Evolutionary conservation across 2,888 invertebrate species (phyloP), one percentile per base, ranked within the genome.

Genomic region (Drepana falcataria): DNA sequence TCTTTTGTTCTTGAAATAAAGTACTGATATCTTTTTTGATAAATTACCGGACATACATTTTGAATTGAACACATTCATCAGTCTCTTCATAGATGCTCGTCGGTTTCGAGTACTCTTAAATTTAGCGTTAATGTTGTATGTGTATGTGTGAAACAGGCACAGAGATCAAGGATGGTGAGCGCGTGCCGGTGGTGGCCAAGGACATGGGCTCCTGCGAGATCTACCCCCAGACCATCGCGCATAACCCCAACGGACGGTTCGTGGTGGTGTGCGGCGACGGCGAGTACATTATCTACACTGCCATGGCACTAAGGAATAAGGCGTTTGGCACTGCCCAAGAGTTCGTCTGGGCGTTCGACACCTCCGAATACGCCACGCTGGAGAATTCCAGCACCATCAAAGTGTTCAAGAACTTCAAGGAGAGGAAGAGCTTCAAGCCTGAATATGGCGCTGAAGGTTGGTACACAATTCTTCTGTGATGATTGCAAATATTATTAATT

Each of bases 141-240:
- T 48, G 5, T 2, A 3, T 35, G 40, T 40, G 33, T 44, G 9
- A 44, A 44, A 6, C 78, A 89, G 93, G 89, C 59, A 92, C 93
- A 0, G 95, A 95, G 77, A 93, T 97, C 56, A 95, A 96, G 75
- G 98, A 99, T 73, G 98, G 98, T 0, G 98, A 98, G 84, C 93
- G 97, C 1, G 92, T 99, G 9, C 97, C 98, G 0, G 94, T 99
- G 1, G 96, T 96, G 2, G 96, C 99, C 0, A 99, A 99, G 82
- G 99, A 99, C 77, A 98, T 99, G 97, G 99, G 99, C 1, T 97
- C 98, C 4, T 99, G 99, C 81, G 99, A 99, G 87, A 98, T 99
- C 61, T 99, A 99, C 83, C 99, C 99, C 0, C 99, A 99, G 81
- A 98, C 97, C 0, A 97, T 99, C 61, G 96, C 97, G 37, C 99